A percentile compares a stretch with the other conserved stretches of the same genome.
Evolutionary conservation across 1,140 invertebrate genomes (phyloP).

Genomic region (Pogonus chalceus): DNA sequence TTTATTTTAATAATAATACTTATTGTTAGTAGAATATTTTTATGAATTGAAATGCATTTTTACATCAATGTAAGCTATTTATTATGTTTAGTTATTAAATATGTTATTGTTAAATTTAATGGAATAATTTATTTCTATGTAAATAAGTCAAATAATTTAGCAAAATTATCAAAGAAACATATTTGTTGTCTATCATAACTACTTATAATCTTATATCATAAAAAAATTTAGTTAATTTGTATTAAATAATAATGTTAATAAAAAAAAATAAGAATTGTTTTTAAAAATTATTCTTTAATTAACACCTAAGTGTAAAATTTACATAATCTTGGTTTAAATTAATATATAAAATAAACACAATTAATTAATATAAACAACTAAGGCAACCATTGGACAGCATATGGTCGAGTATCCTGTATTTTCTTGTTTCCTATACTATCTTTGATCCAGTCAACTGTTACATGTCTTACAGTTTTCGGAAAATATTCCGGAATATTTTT

Average conservation of each 20-base stretch:
- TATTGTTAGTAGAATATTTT: too few species aligned
- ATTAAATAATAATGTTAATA: constrained; percentile 1
- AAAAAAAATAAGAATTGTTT: constrained; percentile 3
- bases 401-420: constrained; percentile 36
- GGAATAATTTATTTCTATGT: too few species aligned
- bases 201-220: not conserved
- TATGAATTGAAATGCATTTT: too few species aligned
- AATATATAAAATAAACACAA: too few species aligned
- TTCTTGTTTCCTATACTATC: constrained; percentile 37
- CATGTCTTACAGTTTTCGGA: constrained; percentile 35
- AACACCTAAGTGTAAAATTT: too few species aligned
- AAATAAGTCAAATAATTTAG: constrained; percentile 6
- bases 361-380: too few species aligned
- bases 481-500: constrained; percentile 27
- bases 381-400: constrained; percentile 33
- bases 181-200: constrained; percentile 1
- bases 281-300: not conserved
- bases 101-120: too few species aligned
- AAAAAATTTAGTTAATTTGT: not conserved
- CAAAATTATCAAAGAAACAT: not conserved
- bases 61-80: too few species aligned
- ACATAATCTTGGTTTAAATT: too few species aligned
- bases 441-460: constrained; percentile 41
- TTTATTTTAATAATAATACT: too few species aligned
- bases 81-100: too few species aligned